Evolutionary conservation across 2,888 invertebrate genomes (phyloP), one percentile per base, ranked within the genome.

Genomic region (Lumbricus terrestris): DNA sequence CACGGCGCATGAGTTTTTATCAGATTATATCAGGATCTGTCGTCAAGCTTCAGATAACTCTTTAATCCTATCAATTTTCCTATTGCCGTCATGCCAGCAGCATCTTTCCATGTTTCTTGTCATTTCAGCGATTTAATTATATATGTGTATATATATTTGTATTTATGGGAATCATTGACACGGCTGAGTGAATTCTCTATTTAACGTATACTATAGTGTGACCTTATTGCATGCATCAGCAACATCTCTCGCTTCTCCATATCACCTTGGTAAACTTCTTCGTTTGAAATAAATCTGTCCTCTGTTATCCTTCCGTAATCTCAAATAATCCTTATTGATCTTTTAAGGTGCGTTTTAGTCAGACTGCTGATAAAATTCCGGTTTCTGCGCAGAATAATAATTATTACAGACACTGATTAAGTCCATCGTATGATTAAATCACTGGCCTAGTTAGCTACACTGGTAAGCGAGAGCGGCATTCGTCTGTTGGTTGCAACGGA

Each of bases 21-120:
- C 69, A 69, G 69, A 69, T 69, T 69, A n/a, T 69, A 69, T 69
- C 69, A 69, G 69, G 69, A n/a, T n/a, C 69, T n/a, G 69, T 69
- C 69, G n/a, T 69, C 29, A 8, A 69, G 69, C 69, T 69, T 69
- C 69, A 69, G 69, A 5, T 69, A n/a, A 69, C n/a, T 69, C 69
- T n/a, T n/a, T n/a, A 69, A 69, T 69, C n/a, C 69, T 29, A 69
- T 69, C n/a, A 69, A n/a, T 69, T 8, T 69, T n/a, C 69, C n/a
- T 69, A 23, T 1, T 47, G 47, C 18, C 47, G 47, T 47, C 47
- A 23, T 8, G 3, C 47, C 5, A 69, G 69, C 69, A 69, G 69
- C 13, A 69, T n/a, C 69, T 69, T 69, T n/a, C n/a, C 69, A 6
- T n/a, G 2, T n/a, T 23, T 54, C 0, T 69, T 4, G 69, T 69